Percentiles rank a stretch among this genome's conserved stretches.
These are phyloP conservation scores for Probosciger aterrimus DNA, from an alignment of 2,113 vertebrate species.

Conservation along the genomic window DNA sequence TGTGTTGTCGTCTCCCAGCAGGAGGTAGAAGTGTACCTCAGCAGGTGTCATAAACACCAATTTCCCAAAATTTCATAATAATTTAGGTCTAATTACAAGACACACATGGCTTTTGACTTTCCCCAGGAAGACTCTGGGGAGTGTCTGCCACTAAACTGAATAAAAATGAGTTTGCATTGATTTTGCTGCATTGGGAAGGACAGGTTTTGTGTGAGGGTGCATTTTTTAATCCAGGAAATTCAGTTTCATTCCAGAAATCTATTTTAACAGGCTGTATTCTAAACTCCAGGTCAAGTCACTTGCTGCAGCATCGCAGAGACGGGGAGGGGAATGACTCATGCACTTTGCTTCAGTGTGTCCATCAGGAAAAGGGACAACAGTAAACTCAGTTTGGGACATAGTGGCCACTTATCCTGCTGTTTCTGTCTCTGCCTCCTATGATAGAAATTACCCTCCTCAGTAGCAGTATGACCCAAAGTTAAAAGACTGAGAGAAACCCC, in stretches of 20 bases:
- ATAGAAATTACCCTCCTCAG: background rate
- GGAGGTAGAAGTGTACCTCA: constrained; percentile 62
- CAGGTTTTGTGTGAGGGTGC: background rate
- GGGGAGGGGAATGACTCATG: background rate
- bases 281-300: background rate
- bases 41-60: constrained; percentile 67
- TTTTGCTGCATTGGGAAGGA: background rate
- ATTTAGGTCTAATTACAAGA: constrained; percentile 64
- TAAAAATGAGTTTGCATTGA: background rate
- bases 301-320: background rate
- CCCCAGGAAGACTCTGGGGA: background rate
- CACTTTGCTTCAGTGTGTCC: background rate
- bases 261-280: background rate
- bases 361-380: background rate
- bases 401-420: background rate
- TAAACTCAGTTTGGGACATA: background rate
- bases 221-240: constrained; percentile 13
- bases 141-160: background rate
- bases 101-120: constrained; percentile 31
- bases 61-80: constrained; percentile 64
- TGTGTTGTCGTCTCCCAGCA: constrained; percentile 38
- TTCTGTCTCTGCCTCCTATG: background rate
- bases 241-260: background rate
- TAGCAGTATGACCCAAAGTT: background rate
- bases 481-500: background rate